These are phyloP conservation scores for Chaunax sp. DNA, from an alignment of 2,797 vertebrate species.

Conservation along the genomic window DNA sequence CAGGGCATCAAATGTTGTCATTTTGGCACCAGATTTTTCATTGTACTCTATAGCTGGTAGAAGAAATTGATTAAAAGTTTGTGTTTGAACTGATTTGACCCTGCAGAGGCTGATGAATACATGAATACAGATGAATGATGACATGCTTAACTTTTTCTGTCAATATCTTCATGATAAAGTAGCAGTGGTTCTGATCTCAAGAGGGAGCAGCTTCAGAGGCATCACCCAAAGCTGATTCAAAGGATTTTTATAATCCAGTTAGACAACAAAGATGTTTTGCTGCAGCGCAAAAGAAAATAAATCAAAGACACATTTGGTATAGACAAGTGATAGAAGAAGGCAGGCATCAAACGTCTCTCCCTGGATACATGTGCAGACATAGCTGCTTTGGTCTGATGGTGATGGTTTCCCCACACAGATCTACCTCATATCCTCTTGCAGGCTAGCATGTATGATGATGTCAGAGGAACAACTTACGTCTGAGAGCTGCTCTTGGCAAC, in stretches of 20 bases:
- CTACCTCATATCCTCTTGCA: slow-evolving; percentile 8
- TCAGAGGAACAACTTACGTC: slow-evolving; percentile 52
- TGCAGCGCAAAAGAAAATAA: slow-evolving; percentile 9
- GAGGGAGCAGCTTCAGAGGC: slow-evolving; percentile 34
- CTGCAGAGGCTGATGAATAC: slow-evolving; percentile 32
- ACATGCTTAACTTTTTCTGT: too few species aligned
- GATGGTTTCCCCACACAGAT: slow-evolving; percentile 21
- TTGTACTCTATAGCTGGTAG: slow-evolving; percentile 17
- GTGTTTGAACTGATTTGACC: slow-evolving; percentile 38
- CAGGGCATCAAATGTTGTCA: too few species aligned
- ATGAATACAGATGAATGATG: slow-evolving; percentile 28
- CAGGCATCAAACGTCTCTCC: slow-evolving; percentile 11
- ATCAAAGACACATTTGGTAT: slow-evolving; percentile 3
- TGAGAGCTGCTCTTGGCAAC: slow-evolving; percentile 54
- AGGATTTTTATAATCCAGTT: slow-evolving; percentile 59
- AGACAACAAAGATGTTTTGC: slow-evolving; percentile 37
- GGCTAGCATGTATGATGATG: slow-evolving; percentile 47
- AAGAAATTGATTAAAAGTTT: slow-evolving; percentile 46
- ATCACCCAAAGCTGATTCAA: slow-evolving; percentile 32
- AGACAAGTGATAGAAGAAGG: too few species aligned
- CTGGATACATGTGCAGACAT: neutral
- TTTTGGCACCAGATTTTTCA: slow-evolving; percentile 10
- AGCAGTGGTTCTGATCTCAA: slow-evolving; percentile 26
- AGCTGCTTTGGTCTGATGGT: slow-evolving; percentile 10
- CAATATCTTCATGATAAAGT: slow-evolving; percentile 34